Base-by-base conservation (phyloP, 2,113 vertebrate genomes). In the Smithornis capensis region DNA sequence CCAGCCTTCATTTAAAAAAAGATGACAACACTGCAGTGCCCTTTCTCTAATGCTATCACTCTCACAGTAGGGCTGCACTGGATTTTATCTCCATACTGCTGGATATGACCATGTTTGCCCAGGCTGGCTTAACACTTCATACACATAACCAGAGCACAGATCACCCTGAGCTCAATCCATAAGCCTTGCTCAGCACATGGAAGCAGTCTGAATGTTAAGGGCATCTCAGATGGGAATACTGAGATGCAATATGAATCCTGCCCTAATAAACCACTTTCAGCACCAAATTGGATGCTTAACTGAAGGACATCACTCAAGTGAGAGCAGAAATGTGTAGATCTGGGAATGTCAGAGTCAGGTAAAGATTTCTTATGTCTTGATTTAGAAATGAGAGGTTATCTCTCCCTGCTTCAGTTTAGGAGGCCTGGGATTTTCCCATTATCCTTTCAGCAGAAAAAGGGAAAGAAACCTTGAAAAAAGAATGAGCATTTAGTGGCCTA, bases 81-180 rank as follows among this genome's bases (percentile, higher is more conserved):
- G 15, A 8, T 53, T 92, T 67, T 47, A 33, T 44, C 7, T 24
- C 47, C 4, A 1, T 17, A 14, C 14, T 9, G 3, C 7, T 31
- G n/a, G 33, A 4, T 15, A 14, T 0, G 1, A 18, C 10, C 76
- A 35, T 0, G 5, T 55, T 31, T 47, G 23, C 27, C 35, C 47
- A 42, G 67, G 24, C 0, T 68, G 29, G 10, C 19, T 38, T 52
- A 63, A 14, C 24, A 7, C 24, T 5, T 14, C 2, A 0, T 0
- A 1, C 35, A 7, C 2, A 1, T 16, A 19, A 12, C 9, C 40
- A 91, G 40, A 35, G 19, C 12, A 17, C 45, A 49, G 40, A 27
- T 40, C 31, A 33, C 14, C 33, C 70, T 5, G 27, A 75, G 33
- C 44, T 90, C 50, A 14, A 2, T 19, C 42, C 12, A 0, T 15